Conservation (phyloP, 2,888 invertebrate species). For the Plebejus argus region DNA sequence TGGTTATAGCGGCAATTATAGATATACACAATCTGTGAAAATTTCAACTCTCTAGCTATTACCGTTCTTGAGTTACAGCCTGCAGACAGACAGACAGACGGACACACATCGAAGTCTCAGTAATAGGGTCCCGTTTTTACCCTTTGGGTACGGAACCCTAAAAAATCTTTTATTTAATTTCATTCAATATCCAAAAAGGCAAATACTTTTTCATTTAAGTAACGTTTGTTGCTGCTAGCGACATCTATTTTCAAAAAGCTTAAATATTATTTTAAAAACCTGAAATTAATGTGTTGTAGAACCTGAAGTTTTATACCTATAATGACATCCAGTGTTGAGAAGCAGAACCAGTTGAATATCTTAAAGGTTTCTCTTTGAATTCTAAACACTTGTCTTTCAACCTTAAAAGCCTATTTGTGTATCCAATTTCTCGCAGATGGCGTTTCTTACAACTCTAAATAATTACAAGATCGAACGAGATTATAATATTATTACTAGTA, state of each 20-base stretch:
- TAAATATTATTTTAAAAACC: not conserved
- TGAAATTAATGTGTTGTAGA: not conserved
- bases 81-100: no score
- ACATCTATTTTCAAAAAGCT: not conserved
- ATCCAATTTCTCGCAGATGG: not conserved
- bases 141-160: no score
- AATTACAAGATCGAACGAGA: not conserved
- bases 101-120: no score
- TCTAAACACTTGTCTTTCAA: not conserved
- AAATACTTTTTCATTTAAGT: no score
- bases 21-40: no score
- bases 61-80: no score
- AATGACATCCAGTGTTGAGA: slow-evolving; percentile 16
- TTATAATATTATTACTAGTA: not conserved
- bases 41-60: no score
- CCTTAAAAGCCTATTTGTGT: not conserved
- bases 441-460: not conserved
- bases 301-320: not conserved
- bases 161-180: no score
- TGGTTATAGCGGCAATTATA: no score
- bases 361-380: not conserved
- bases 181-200: no score
- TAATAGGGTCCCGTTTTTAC: no score
- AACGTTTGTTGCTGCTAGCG: not conserved
- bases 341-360: not conserved